phyloP scores from a whole-genome alignment of 2,113 vertebrate species.

The Otus sunia region DNA sequence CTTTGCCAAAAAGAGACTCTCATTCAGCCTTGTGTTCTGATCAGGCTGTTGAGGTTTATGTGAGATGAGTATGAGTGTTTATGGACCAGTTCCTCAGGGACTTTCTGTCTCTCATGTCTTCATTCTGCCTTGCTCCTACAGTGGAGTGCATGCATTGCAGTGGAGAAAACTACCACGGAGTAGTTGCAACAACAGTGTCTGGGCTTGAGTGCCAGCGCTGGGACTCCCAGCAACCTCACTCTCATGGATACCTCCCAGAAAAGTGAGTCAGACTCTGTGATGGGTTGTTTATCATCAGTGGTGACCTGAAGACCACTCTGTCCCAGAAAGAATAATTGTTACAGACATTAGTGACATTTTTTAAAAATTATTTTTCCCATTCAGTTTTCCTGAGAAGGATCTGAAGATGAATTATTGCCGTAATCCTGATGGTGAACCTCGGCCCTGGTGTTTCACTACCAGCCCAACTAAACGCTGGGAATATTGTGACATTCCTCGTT shows the following conservation, averaged over 20 bases:
- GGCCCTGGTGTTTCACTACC: slow-evolving; percentile 93
- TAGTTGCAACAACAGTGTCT: slow-evolving; percentile 75
- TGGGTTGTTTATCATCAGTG: not conserved
- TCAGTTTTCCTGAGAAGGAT: slow-evolving; percentile 89
- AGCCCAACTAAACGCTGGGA: slow-evolving; percentile 86
- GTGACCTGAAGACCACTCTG: not conserved
- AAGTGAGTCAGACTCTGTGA: slow-evolving; percentile 74
- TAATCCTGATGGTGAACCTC: slow-evolving; percentile 90
- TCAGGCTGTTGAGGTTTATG: not conserved
- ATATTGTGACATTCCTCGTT: slow-evolving; percentile 84
- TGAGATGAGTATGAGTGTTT: not conserved
- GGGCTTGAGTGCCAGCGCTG: slow-evolving; percentile 79
- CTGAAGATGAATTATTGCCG: slow-evolving; percentile 91
- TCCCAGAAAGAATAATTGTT: not conserved
- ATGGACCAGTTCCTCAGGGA: not conserved
- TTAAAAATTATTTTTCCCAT: not conserved
- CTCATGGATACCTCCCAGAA: slow-evolving; percentile 88
- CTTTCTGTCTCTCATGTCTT: not conserved
- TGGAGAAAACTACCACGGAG: slow-evolving; percentile 88
- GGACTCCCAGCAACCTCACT: slow-evolving; percentile 86
- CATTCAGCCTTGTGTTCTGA: not conserved
- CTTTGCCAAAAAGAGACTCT: not conserved
- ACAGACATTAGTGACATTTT: not conserved
- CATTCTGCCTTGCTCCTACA: slow-evolving; percentile 46
- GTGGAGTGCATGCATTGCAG: slow-evolving; percentile 92